Evolutionary conservation across 2,797 vertebrate genomes (phyloP), one percentile per base, ranked within the genome.

Genomic region (Eurystomus glaucurus): DNA sequence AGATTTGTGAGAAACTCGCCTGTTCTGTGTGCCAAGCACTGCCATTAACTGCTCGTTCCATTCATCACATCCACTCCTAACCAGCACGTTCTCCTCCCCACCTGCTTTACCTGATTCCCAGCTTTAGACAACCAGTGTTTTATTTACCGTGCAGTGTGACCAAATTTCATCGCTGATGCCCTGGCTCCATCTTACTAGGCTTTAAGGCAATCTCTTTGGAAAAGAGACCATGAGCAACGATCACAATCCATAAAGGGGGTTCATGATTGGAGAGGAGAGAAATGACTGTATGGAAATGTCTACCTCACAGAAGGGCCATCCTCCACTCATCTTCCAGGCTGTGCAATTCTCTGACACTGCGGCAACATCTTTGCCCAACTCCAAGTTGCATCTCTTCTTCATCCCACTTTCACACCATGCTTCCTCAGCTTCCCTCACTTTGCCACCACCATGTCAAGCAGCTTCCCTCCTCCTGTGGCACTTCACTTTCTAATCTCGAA

Each of bases 371-470:
- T 45, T 69, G 18, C 37, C 28, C 23, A n/a, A 4, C 4, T 2
- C 9, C 35, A 41, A 4, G 2, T 6, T 72, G 35, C 20, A 6
- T 17, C 37, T 65, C 31, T 48, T 41, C 60, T n/a, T 75, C 75
- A 21, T 3, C 21, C 25, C 29, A 8, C 4, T 11, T 26, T 71
- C 48, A 25, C 64, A 61, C 20, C 8, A 1, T 0, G 0, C 18
- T 68, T 57, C 61, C 48, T 68, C 72, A 52, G 19, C 25, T 31
- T 75, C 48, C 23, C 55, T 21, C 31, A 10, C 14, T 68, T 48
- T 35, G 15, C 9, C 45, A 31, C 22, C 37, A 10, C 33, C 6
- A 5, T 17, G 23, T 4, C 41, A 46, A 76, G 46, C 23, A 45
- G 35, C 21, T 28, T 72, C 50, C 14, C 43, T 80, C 6, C 43